phyloP scores from a whole-genome alignment of 2,113 vertebrate genomes.

The Falco punctatus region DNA sequence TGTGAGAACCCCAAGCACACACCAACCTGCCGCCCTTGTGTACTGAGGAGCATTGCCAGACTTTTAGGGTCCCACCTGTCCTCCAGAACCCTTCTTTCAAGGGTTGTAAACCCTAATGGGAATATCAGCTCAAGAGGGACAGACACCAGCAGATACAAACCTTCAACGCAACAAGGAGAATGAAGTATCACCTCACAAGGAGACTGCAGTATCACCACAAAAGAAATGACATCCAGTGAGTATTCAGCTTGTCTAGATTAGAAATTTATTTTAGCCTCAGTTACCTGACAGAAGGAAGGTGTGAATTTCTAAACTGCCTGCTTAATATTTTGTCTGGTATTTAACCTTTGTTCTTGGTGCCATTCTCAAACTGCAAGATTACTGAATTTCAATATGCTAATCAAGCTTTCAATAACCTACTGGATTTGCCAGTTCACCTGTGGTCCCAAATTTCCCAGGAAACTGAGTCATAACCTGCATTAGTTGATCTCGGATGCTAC shows the following conservation, averaged over 20 bases:
- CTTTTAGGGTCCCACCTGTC: background rate
- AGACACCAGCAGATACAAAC: background rate
- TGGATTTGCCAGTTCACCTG: background rate
- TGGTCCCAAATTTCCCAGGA: background rate
- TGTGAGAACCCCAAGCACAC: fast-evolving
- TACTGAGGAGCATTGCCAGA: background rate
- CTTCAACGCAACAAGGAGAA: background rate
- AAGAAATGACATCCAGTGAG: background rate
- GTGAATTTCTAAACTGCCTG: background rate
- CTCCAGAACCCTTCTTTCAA: background rate
- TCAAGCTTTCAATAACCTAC: background rate
- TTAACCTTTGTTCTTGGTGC: background rate
- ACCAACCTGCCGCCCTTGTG: background rate
- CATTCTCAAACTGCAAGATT: background rate
- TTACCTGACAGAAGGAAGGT: background rate
- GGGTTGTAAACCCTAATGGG: background rate
- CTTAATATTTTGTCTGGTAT: background rate
- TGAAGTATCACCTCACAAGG: background rate
- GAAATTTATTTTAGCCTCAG: background rate
- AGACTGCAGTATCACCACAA: background rate
- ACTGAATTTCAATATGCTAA: background rate
- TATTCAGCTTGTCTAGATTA: background rate
- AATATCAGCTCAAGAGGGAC: background rate
- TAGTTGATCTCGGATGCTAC: background rate
- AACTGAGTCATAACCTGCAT: background rate